phyloP scores from a whole-genome alignment of 1,140 invertebrate genomes.

The Stegodyphus mimosarum region DNA sequence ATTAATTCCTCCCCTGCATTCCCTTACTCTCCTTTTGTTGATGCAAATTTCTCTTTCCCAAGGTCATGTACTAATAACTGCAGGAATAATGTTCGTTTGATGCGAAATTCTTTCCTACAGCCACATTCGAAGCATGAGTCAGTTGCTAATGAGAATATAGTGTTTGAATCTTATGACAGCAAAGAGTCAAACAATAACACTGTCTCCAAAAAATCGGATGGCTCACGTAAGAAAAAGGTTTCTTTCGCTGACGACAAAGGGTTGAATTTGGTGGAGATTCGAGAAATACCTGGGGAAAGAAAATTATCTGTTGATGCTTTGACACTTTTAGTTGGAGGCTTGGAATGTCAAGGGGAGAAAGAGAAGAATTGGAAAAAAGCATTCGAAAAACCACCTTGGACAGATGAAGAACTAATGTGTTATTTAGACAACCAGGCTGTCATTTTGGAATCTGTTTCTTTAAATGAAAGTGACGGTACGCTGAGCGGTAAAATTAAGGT shows the following conservation, averaged over 20 bases:
- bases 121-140: background rate
- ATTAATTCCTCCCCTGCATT: background rate
- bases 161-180: background rate
- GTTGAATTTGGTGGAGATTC: slow-evolving; percentile 79
- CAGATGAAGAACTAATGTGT: slow-evolving; percentile 88
- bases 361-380: slow-evolving; percentile 77
- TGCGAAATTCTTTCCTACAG: background rate
- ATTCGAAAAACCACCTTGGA: slow-evolving; percentile 91
- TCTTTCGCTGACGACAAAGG: slow-evolving; percentile 95
- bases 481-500: slow-evolving; percentile 93
- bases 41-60: background rate
- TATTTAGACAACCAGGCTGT: slow-evolving; percentile 84
- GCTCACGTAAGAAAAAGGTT: slow-evolving; percentile 80
- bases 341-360: slow-evolving; percentile 69
- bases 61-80: background rate
- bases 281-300: slow-evolving; percentile 21
- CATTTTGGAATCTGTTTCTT: slow-evolving; percentile 90
- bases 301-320: slow-evolving; percentile 21
- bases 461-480: slow-evolving; percentile 82
- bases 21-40: background rate
- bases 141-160: background rate
- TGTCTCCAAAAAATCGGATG: background rate
- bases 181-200: background rate
- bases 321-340: slow-evolving; percentile 16
- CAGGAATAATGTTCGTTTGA: background rate